Percentiles rank a stretch among this genome's conserved stretches.
Conservation (phyloP, 1,140 invertebrate species). For the Mamestra configurata region DNA sequence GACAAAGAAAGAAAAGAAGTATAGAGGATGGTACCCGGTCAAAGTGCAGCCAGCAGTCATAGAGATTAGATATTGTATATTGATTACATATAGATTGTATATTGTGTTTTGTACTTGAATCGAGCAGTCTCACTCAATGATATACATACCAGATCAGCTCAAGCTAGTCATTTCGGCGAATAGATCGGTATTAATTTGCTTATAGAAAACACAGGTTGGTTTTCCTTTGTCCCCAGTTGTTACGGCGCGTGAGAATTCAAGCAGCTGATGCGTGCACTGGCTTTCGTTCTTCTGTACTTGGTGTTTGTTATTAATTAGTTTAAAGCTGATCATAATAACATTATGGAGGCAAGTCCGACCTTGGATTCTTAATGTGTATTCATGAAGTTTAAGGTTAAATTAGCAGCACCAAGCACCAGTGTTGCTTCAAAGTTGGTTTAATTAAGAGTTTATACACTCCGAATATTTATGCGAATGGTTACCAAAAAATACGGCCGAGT, state of each 20-base stretch:
- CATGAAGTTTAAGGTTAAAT: slow-evolving; percentile 43
- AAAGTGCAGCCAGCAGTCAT: too few relatives aligned
- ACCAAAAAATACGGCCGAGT: not conserved
- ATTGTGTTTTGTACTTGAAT: too few relatives aligned
- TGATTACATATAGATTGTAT: too few relatives aligned
- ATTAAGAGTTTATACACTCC: slow-evolving; percentile 8
- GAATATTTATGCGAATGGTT: not conserved
- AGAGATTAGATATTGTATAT: too few relatives aligned
- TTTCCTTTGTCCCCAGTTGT: not conserved
- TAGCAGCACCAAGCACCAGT: not conserved
- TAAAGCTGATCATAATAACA: slow-evolving; percentile 10
- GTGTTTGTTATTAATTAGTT: not conserved
- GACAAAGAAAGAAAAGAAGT: too few relatives aligned
- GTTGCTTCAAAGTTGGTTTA: slow-evolving; percentile 1
- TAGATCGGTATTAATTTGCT: not conserved
- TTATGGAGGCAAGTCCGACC: slow-evolving; percentile 29
- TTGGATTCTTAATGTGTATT: slow-evolving; percentile 42
- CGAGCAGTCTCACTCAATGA: too few relatives aligned
- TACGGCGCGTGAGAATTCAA: slow-evolving; percentile 8
- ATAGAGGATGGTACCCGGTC: too few relatives aligned
- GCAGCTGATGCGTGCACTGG: not conserved
- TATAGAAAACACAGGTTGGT: too few relatives aligned
- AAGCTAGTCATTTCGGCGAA: not conserved
- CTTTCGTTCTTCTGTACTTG: not conserved
- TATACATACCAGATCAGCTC: too few relatives aligned